These are phyloP conservation scores for Eupristina koningsbergeri DNA, from an alignment of 1,140 invertebrate species.

Conservation along the genomic window DNA sequence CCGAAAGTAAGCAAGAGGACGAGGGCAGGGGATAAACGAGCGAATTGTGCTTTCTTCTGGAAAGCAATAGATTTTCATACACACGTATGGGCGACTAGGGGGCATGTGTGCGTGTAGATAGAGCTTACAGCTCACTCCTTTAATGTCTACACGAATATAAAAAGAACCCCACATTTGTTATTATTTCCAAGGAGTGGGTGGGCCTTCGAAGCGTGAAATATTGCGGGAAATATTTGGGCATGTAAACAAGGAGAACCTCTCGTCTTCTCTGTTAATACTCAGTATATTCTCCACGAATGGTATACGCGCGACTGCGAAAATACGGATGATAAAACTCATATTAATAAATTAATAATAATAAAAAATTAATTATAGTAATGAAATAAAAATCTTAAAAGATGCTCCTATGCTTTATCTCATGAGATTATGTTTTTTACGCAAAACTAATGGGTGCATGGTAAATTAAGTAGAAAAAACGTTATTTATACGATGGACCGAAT, in stretches of 20 bases:
- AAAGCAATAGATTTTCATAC: conserved; percentile 14
- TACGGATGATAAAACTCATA: background rate
- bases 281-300: conserved; percentile 1
- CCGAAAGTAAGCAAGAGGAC: background rate
- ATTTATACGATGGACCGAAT: too few species aligned
- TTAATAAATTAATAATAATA: too few species aligned
- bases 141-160: conserved; percentile 9
- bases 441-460: background rate
- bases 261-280: background rate
- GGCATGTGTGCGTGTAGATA: background rate
- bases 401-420: background rate
- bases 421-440: background rate
- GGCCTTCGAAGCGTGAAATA: background rate
- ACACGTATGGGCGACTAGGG: background rate
- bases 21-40: conserved; percentile 4
- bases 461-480: background rate
- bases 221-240: background rate
- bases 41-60: conserved; percentile 26
- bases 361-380: too few species aligned
- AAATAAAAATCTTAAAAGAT: background rate
- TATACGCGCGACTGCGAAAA: conserved; percentile 7
- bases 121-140: background rate
- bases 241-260: background rate
- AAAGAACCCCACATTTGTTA: conserved; percentile 17
- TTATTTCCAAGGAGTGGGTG: conserved; percentile 2